A percentile compares a stretch with the other conserved stretches of the same genome.
Evolutionary conservation across 2,797 vertebrate species (phyloP).

Genomic region (Falco biarmicus): DNA sequence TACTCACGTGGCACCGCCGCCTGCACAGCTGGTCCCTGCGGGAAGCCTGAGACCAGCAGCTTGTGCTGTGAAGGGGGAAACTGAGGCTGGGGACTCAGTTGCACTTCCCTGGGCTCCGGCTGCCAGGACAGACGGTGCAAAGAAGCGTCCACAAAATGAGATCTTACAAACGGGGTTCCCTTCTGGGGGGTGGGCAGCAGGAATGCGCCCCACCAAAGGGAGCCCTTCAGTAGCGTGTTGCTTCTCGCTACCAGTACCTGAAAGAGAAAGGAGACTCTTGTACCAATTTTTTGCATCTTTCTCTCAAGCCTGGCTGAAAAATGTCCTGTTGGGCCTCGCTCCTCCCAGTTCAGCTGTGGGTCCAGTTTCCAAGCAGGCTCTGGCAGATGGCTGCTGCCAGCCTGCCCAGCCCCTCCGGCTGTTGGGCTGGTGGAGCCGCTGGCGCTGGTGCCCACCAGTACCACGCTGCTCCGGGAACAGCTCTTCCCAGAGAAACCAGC

Average conservation of each 20-base stretch:
- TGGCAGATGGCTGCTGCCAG: neutral
- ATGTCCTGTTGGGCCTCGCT: neutral
- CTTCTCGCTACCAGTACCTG: neutral
- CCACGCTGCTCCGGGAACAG: neutral
- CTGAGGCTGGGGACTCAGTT: no score
- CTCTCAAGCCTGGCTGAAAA: neutral
- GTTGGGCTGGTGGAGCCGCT: neutral
- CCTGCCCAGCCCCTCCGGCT: neutral
- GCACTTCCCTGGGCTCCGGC: neutral
- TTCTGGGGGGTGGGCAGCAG: neutral
- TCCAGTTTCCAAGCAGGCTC: neutral
- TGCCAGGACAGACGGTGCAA: neutral
- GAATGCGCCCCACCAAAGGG: neutral
- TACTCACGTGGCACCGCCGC: rapidly evolving
- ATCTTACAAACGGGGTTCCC: no score
- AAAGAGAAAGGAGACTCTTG: neutral
- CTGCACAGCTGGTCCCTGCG: neutral
- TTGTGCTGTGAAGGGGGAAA: neutral
- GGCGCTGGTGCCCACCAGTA: neutral
- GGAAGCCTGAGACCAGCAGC: neutral
- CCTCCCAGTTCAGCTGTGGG: neutral
- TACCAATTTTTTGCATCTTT: neutral
- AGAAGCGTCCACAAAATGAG: neutral
- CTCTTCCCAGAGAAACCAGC: neutral
- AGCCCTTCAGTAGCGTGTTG: no score